A percentile compares a stretch with the other conserved stretches of the same genome.
Evolutionary conservation across 2,888 invertebrate species (phyloP).

Genomic region (Eupithecia vulgata): DNA sequence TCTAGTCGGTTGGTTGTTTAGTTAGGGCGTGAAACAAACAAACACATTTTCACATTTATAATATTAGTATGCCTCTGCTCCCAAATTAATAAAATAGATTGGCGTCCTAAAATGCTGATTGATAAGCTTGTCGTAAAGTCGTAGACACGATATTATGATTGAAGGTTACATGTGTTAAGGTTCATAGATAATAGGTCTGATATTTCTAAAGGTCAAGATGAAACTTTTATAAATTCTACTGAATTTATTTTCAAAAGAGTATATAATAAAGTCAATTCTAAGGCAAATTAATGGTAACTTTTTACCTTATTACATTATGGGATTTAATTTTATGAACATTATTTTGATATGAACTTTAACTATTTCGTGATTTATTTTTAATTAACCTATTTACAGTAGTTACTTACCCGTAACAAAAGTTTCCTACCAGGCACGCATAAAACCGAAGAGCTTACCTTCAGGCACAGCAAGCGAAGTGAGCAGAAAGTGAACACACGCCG

Average conservation of each 20-base stretch:
- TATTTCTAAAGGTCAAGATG: background rate
- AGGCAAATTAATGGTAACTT: background rate
- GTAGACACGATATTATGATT: background rate
- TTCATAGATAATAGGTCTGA: background rate
- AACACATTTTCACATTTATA: too few relatives aligned
- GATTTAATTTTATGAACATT: background rate
- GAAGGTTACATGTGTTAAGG: background rate
- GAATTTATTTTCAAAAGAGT: too few relatives aligned
- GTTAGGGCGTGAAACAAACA: too few relatives aligned
- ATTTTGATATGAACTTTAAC: background rate
- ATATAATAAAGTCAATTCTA: too few relatives aligned
- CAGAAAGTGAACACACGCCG: slow-evolving; percentile 97
- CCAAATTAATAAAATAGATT: background rate
- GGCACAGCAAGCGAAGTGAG: slow-evolving; percentile 97
- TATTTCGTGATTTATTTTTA: background rate
- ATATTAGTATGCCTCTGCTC: background rate
- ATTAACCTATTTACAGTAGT: background rate
- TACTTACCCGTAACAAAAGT: background rate
- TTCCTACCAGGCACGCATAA: background rate
- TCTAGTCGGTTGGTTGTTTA: too few relatives aligned
- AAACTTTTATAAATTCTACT: background rate
- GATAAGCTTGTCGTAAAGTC: background rate
- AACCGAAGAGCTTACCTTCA: slow-evolving; percentile 86
- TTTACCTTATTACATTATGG: background rate
- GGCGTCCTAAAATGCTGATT: background rate